These are phyloP conservation scores for Lycodopsis pacificus DNA, from an alignment of 2,797 vertebrate species.

Conservation along the genomic window DNA sequence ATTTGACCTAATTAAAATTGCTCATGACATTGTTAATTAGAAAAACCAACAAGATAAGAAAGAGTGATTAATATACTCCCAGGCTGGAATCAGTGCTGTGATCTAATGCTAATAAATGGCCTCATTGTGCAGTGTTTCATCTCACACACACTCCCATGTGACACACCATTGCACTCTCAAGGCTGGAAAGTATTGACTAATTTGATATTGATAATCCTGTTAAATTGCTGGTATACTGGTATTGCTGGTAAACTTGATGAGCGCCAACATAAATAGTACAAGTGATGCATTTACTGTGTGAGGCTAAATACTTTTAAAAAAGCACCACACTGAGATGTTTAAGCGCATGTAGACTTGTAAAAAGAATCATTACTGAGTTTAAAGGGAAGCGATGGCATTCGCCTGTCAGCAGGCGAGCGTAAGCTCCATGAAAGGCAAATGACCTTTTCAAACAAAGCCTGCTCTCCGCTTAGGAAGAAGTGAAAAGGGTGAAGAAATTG, in stretches of 20 bases:
- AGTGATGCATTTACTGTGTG: not conserved
- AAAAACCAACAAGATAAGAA: conserved; percentile 53
- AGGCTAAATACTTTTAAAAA: conserved; percentile 33
- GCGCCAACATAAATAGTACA: conserved; percentile 12
- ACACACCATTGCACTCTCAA: not conserved
- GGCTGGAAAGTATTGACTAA: not conserved
- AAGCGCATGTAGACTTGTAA: conserved; percentile 35
- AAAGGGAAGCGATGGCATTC: conserved; percentile 72
- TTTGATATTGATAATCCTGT: conserved; percentile 10
- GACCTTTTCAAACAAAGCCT: conserved; percentile 79
- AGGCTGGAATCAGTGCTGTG: conserved; percentile 36
- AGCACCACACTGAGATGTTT: conserved; percentile 31
- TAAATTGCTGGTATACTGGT: not conserved
- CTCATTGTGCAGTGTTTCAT: conserved; percentile 23
- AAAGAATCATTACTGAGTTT: conserved; percentile 65
- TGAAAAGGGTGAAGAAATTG: conserved; percentile 73
- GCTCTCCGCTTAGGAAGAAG: conserved; percentile 70
- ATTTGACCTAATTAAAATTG: conserved; percentile 55
- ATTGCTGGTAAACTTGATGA: not conserved
- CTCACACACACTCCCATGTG: not conserved
- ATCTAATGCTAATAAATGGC: conserved; percentile 50
- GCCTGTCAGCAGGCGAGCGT: conserved; percentile 70
- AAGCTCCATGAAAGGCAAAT: conserved; percentile 65
- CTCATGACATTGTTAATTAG: conserved; percentile 64
- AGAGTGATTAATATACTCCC: conserved; percentile 50